A percentile compares a stretch with the other conserved stretches of the same genome.
These are phyloP conservation scores for Melanotaenia duboulayi DNA, from an alignment of 2,113 vertebrate genomes.

Conservation along the genomic window DNA sequence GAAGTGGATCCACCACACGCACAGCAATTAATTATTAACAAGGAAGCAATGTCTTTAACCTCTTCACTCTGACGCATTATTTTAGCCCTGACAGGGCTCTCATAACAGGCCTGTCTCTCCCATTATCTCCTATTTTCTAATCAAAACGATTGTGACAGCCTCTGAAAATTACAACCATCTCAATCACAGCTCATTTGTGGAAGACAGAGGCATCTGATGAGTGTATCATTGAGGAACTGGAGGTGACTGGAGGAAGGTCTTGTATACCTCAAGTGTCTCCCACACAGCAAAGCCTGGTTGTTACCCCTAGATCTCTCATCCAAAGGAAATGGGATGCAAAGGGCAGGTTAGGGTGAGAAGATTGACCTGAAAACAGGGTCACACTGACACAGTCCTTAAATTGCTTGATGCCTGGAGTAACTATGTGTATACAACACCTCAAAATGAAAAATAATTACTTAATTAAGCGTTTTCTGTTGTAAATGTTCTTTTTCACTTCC, in stretches of 20 bases:
- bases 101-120: slow-evolving; percentile 81
- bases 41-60: slow-evolving; percentile 86
- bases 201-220: slow-evolving; percentile 74
- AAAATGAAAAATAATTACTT: slow-evolving; percentile 17
- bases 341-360: slow-evolving; percentile 55
- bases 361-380: slow-evolving; percentile 47
- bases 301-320: slow-evolving; percentile 24
- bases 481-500: neutral
- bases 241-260: slow-evolving; percentile 25
- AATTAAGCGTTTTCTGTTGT: neutral
- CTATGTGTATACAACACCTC: slow-evolving; percentile 7
- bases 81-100: slow-evolving; percentile 79
- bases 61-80: slow-evolving; percentile 82
- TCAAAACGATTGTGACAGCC: slow-evolving; percentile 83
- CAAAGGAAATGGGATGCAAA: slow-evolving; percentile 60
- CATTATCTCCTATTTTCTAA: slow-evolving; percentile 79
- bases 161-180: slow-evolving; percentile 81
- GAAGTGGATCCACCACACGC: slow-evolving; percentile 81
- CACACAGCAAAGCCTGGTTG: slow-evolving; percentile 28
- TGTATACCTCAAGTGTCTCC: slow-evolving; percentile 32
- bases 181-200: slow-evolving; percentile 79
- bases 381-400: slow-evolving; percentile 30
- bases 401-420: slow-evolving; percentile 20
- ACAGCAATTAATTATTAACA: slow-evolving; percentile 87
- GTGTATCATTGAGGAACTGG: slow-evolving; percentile 66